Base-by-base conservation (phyloP, 2,113 vertebrate species). In the Engraulis encrasicolus region DNA sequence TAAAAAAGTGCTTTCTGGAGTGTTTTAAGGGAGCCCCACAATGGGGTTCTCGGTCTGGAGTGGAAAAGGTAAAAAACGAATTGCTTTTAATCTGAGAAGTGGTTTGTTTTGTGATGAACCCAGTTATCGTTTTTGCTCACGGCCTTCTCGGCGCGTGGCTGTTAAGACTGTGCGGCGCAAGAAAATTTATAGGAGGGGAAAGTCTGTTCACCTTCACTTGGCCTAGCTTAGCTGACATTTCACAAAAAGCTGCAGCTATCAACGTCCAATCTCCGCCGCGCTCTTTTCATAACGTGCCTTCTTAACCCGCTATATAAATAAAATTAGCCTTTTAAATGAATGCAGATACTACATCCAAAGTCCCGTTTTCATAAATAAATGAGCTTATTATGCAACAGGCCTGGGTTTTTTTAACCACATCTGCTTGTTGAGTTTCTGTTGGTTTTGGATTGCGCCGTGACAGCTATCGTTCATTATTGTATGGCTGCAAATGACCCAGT, bases 391-490 rank as follows among this genome's bases (percentile, higher is more conserved):
- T 74, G 66, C 66, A 74, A 74, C 31, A 74, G 66, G 27, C 14
- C 66, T n/a, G n/a, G n/a, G n/a, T n/a, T n/a, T 17, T 34, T 74
- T 74, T 34, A 74, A 34, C n/a, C 27, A 74, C 66, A 74, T 74
- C 66, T 74, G 27, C 27, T 74, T 74, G 66, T 74, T 71, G 61
- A 71, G 66, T 14, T n/a, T 15, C 66, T 74, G 66, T 74, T 74
- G 66, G 80, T 81, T 77, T 78, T 17, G 84, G 78, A 83, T 37
- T 19, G 0, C 54, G 52, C 79, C 1, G 19, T 37, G 86, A 74
- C 79, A 27, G 84, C 74, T 48, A 23, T 82, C 48, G 66, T 79
- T 49, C 83, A 85, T 38, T 19, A 81, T 37, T 48, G 4, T 52
- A 77, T 37, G 0, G 38, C n/a, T 20, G 81, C 31, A 85, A 80